These are phyloP conservation scores for Dascyllus trimaculatus DNA, from an alignment of 2,113 vertebrate species.

Conservation along the genomic window DNA sequence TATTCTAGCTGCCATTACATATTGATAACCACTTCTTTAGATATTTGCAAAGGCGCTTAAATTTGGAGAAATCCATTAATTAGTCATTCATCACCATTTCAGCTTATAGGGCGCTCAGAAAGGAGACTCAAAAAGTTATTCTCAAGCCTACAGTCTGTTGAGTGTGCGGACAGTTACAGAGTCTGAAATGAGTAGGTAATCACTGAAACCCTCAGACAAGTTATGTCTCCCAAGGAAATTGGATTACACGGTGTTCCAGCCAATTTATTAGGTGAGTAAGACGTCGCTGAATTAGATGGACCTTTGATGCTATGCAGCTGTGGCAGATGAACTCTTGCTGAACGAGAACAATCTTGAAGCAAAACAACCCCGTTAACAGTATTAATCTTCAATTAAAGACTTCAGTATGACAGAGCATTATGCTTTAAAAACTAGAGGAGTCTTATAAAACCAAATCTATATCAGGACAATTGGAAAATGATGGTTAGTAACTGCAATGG, in stretches of 20 bases:
- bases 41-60: conserved; percentile 6
- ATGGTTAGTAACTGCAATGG: background rate
- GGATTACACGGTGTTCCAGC: conserved; percentile 58
- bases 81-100: conserved; percentile 20
- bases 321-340: conserved; percentile 21
- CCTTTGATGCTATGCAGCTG: conserved; percentile 50
- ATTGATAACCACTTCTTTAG: background rate
- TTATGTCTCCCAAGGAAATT: conserved; percentile 61
- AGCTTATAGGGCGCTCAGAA: conserved; percentile 24
- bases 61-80: conserved; percentile 11
- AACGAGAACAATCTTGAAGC: conserved; percentile 21
- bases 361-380: conserved; percentile 13
- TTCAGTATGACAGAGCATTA: background rate
- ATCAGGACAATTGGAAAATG: background rate
- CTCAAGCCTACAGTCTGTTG: conserved; percentile 33
- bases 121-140: conserved; percentile 34
- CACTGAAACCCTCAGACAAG: conserved; percentile 54
- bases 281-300: conserved; percentile 50
- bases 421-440: background rate
- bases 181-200: conserved; percentile 63
- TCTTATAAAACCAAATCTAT: background rate
- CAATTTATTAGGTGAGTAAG: conserved; percentile 54
- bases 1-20: background rate
- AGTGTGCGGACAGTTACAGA: conserved; percentile 53
- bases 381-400: background rate